Conservation (phyloP, 1,140 invertebrate genomes). For the Ylistrum balloti region DNA sequence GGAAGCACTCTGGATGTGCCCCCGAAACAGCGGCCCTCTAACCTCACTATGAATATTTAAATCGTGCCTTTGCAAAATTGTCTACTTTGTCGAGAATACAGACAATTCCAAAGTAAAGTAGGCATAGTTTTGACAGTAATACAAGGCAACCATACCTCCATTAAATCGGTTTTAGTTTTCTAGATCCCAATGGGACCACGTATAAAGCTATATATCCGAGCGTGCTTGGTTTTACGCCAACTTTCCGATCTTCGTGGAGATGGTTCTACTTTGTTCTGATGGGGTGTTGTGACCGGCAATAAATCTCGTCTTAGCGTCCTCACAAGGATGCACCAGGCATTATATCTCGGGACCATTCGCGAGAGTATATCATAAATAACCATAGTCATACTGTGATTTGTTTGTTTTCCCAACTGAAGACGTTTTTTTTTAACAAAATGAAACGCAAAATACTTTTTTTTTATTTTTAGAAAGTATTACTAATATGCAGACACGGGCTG, state of each 20-base stretch:
- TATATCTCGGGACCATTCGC: no score
- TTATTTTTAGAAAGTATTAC: no score
- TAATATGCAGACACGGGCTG: no score
- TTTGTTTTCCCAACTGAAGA: no score
- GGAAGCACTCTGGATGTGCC: not conserved
- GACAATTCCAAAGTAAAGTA: not conserved
- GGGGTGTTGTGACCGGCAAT: not conserved
- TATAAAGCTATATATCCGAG: not conserved
- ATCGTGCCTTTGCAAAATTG: not conserved
- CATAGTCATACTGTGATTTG: no score
- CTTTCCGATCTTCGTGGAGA: not conserved
- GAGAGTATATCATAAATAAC: no score
- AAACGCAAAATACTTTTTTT: no score
- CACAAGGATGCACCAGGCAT: not conserved
- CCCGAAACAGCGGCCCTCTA: not conserved
- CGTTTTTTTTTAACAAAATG: no score
- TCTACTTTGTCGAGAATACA: conserved; percentile 7
- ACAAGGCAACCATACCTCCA: not conserved
- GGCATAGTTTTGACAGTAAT: not conserved
- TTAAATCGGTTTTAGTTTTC: conserved; percentile 40
- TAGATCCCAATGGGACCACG: not conserved
- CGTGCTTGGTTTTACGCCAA: not conserved
- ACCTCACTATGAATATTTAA: conserved; percentile 28
- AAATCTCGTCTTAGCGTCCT: not conserved
- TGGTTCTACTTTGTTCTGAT: not conserved